These are phyloP conservation scores for Drosophila anceps DNA, from an alignment of 2,888 invertebrate genomes.

Conservation along the genomic window DNA sequence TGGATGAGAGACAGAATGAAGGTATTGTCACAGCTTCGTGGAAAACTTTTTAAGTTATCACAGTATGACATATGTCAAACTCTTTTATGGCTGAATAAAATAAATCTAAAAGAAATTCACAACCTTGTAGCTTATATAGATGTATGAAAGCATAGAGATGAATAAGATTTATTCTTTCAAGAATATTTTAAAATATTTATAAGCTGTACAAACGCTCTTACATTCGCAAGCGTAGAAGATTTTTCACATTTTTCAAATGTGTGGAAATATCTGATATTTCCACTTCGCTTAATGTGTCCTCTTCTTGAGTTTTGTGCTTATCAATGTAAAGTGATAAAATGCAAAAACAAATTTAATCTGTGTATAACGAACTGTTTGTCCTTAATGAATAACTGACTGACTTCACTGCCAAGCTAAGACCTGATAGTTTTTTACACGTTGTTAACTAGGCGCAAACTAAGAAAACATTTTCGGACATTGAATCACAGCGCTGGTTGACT, in stretches of 20 bases:
- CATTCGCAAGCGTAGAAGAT: background rate
- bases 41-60: constrained; percentile 32
- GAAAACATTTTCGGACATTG: background rate
- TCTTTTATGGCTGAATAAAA: constrained; percentile 16
- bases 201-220: background rate
- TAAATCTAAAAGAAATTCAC: constrained; percentile 1
- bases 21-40: constrained; percentile 38
- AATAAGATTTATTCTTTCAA: background rate
- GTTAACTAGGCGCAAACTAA: background rate
- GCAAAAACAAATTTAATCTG: background rate
- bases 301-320: background rate
- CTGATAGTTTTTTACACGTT: background rate
- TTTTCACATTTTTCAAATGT: background rate
- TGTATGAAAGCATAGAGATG: background rate
- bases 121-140: background rate
- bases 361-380: background rate
- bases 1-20: constrained; percentile 17
- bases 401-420: background rate
- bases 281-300: constrained; percentile 3
- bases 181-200: constrained; percentile 10
- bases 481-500: too few relatives aligned
- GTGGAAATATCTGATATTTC: constrained; percentile 7
- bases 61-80: constrained; percentile 56
- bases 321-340: background rate
- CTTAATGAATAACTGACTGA: background rate